Conservation (phyloP, 1,140 invertebrate species). For the Meloidogyne hapla region DNA sequence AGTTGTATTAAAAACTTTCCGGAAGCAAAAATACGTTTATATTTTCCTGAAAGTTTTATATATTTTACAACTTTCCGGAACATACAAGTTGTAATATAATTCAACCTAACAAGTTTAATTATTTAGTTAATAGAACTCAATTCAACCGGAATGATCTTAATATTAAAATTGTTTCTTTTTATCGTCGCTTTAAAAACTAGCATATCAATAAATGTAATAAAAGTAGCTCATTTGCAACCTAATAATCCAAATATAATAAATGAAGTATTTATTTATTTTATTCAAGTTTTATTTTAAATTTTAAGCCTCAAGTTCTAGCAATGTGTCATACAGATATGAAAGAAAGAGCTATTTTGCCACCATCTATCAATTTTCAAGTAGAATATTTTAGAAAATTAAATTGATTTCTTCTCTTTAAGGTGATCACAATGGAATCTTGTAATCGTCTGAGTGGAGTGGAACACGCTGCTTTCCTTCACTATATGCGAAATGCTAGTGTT, state of each 20-base stretch:
- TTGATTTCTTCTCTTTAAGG: slow-evolving; percentile 35
- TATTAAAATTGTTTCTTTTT: neutral
- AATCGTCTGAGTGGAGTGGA: slow-evolving; percentile 61
- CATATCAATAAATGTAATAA: slow-evolving; percentile 35
- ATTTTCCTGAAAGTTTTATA: neutral
- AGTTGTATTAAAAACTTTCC: neutral
- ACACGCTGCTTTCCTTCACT: slow-evolving; percentile 61
- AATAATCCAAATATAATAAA: slow-evolving; percentile 61
- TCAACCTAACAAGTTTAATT: no score
- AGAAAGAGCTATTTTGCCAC: slow-evolving; percentile 54
- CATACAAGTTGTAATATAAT: no score
- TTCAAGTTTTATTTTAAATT: neutral
- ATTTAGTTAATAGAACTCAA: no score
- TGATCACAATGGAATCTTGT: slow-evolving; percentile 63
- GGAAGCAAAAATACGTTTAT: no score
- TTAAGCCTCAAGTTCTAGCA: slow-evolving; percentile 58
- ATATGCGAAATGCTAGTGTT: slow-evolving; percentile 60
- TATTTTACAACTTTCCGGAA: neutral
- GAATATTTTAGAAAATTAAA: neutral
- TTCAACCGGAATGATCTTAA: neutral
- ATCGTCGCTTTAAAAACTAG: neutral
- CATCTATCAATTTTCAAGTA: slow-evolving; percentile 55
- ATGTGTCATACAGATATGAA: slow-evolving; percentile 60
- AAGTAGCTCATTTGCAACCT: slow-evolving; percentile 59
- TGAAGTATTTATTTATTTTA: neutral